Evolutionary conservation across 2,113 vertebrate species (phyloP).

Genomic region (Picathartes gymnocephalus): DNA sequence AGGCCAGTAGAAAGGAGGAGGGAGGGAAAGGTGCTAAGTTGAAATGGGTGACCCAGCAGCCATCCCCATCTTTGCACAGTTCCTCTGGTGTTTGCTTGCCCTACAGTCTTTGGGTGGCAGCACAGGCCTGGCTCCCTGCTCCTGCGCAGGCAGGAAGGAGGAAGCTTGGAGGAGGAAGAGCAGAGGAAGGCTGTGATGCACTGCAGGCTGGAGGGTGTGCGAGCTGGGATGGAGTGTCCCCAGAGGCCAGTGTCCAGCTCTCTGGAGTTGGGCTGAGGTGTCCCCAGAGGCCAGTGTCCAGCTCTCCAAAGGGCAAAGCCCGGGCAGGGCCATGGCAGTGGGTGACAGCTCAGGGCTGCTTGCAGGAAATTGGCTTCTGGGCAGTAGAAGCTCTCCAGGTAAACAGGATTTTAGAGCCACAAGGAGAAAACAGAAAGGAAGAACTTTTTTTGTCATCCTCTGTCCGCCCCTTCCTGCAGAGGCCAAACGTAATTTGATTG

Average conservation of each 20-base stretch:
- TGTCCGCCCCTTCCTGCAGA: neutral
- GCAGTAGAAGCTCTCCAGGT: neutral
- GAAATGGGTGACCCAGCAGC: neutral
- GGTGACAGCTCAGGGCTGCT: neutral
- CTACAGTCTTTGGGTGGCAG: neutral
- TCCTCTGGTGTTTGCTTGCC: neutral
- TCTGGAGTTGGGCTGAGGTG: neutral
- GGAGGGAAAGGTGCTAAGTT: neutral
- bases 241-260: neutral
- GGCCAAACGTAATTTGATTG: neutral
- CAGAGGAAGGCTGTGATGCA: neutral
- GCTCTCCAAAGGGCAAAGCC: neutral
- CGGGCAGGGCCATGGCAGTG: neutral
- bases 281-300: neutral
- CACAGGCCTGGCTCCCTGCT: neutral
- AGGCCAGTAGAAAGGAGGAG: neutral
- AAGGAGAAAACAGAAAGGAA: neutral
- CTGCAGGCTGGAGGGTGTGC: neutral
- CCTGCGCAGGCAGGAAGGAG: neutral
- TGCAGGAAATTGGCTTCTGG: neutral
- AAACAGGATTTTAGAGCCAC: neutral
- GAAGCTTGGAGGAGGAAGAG: neutral
- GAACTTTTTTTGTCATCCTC: neutral
- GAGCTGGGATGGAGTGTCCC: neutral
- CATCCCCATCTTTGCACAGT: neutral